A percentile compares a stretch with the other conserved stretches of the same genome.
phyloP scores from a whole-genome alignment of 2,888 invertebrate species.

The Podabrus alpinus region DNA sequence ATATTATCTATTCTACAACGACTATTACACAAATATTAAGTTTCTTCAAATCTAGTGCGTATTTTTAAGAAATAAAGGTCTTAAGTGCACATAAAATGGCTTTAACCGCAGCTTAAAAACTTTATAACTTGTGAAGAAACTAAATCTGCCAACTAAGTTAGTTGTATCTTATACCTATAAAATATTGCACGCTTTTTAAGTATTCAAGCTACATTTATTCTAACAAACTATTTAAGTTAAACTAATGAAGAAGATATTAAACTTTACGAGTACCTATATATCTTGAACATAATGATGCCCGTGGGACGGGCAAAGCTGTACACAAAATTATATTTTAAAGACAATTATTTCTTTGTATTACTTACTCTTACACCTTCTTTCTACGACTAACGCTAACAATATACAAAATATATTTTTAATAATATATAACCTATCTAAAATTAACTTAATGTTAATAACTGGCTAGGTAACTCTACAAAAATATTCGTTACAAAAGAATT shows the following conservation, averaged over 20 bases:
- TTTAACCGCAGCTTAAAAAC: conserved; percentile 29
- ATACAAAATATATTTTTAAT: conserved; percentile 13
- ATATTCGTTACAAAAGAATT: conserved; percentile 2
- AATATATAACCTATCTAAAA: not conserved
- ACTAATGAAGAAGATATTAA: conserved; percentile 37
- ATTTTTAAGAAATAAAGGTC: not conserved
- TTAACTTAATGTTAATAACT: conserved; percentile 13
- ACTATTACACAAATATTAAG: not conserved
- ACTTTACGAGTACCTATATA: conserved; percentile 36
- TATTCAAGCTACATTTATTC: conserved; percentile 38
- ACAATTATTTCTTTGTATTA: conserved; percentile 18
- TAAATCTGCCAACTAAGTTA: conserved; percentile 37
- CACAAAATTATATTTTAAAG: conserved; percentile 29
- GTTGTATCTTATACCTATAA: conserved; percentile 37
- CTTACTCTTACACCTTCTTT: conserved; percentile 19
- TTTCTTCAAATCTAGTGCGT: not conserved
- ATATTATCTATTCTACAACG: conserved; percentile 16
- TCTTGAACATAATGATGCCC: conserved; percentile 34
- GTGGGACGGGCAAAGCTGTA: conserved; percentile 32
- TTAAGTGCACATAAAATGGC: conserved; percentile 19
- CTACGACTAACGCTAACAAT: conserved; percentile 19
- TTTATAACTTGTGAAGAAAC: conserved; percentile 32
- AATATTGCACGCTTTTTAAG: conserved; percentile 35
- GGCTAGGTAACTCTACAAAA: conserved; percentile 16
- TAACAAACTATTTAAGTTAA: conserved; percentile 37